phyloP scores from a whole-genome alignment of 2,113 vertebrate species.

The Aix galericulata region DNA sequence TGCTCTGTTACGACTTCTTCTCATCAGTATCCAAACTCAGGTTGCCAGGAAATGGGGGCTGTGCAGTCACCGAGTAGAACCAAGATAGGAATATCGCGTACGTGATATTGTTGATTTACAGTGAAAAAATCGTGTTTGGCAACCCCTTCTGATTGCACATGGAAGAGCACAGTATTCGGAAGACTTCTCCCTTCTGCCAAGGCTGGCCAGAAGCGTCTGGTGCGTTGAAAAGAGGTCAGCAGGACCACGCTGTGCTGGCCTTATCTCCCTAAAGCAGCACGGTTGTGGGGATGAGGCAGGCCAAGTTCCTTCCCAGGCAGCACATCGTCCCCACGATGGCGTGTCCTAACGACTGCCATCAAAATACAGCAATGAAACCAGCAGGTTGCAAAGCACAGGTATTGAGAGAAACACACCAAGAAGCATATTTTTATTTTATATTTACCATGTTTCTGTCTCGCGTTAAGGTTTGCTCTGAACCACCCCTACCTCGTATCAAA shows the following conservation, averaged over 20 bases:
- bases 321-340: accelerated
- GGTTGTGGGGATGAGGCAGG: not conserved
- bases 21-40: not conserved
- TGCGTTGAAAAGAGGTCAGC: not conserved
- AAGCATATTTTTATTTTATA: not conserved
- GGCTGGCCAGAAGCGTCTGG: not conserved
- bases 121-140: not conserved
- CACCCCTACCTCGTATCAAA: not conserved
- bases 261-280: not conserved
- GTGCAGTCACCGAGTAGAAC: not conserved
- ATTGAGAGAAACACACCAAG: not conserved
- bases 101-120: not conserved
- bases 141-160: not conserved
- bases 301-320: not conserved
- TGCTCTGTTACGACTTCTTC: not conserved
- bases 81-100: not conserved
- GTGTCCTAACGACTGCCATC: not conserved
- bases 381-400: not conserved
- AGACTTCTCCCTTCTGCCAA: not conserved
- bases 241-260: not conserved
- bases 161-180: not conserved
- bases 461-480: not conserved
- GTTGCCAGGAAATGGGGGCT: not conserved
- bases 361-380: not conserved
- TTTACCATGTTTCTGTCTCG: not conserved